Base-by-base conservation (phyloP, 2,888 invertebrate genomes). In the Nezara viridula region DNA sequence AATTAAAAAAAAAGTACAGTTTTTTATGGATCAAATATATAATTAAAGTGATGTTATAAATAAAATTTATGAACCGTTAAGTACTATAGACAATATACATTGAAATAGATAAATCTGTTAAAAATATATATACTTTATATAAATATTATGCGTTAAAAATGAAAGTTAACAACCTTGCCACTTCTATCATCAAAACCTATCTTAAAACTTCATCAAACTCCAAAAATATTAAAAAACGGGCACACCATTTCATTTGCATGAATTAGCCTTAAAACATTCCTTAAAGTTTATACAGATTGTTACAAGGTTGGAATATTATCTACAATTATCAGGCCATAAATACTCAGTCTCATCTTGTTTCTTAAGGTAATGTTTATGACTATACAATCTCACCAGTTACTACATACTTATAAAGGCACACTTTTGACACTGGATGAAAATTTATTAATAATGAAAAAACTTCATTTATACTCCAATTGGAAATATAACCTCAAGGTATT, bases 221-320 rank as follows among this genome's bases (percentile, higher is more conserved):
- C 32, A 66, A 37, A 32, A 66, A 66, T 66, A 32, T 37, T 60
- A 32, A 19, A 66, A 66, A 73, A 73, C 32, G 19, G 19, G 19
- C 66, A 73, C 66, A 37, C 66, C 21, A 73, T 21, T 73, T 73
- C 32, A 73, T 73, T 73, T 37, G 32, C 19, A 73, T 73, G 37
- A 73, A 32, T 73, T 37, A 27, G 32, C 32, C 66, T 73, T 73
- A 73, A 24, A 81, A 81, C 81, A 81, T 81, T 81, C 81, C 81
- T 47, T 81, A 14, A 47, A 44, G n/a, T 81, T n/a, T 1, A n/a
- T 24, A 81, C 24, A 81, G 40, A 81, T 40, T 9, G 81, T 81
- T 81, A 81, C 81, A 81, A 81, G 81, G 81, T 81, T n/a, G n/a
- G 81, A 81, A 44, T 81, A 81, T 81, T 81, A 81, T 81, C 81